These are phyloP conservation scores for Cephus nigrinus DNA, from an alignment of 2,888 invertebrate genomes.

Conservation along the genomic window DNA sequence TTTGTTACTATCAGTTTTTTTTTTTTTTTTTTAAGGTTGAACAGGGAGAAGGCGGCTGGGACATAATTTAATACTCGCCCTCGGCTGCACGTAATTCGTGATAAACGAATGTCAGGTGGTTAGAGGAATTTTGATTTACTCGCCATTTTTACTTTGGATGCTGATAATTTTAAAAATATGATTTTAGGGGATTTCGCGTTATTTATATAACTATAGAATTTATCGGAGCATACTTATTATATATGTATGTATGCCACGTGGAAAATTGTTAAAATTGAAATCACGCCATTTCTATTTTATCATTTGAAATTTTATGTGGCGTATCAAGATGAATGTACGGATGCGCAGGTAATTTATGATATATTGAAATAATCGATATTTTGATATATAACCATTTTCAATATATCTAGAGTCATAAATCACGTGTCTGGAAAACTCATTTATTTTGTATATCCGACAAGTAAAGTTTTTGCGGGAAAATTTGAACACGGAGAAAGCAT, in stretches of 20 bases:
- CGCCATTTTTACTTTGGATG: not conserved
- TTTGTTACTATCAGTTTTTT: not conserved
- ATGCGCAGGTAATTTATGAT: not conserved
- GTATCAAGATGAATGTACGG: not conserved
- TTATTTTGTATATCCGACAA: no score
- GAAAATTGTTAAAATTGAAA: not conserved
- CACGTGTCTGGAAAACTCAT: no score
- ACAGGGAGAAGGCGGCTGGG: not conserved
- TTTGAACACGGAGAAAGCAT: no score
- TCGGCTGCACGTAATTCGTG: not conserved
- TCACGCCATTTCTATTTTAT: no score
- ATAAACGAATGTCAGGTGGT: not conserved
- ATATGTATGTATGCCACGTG: no score
- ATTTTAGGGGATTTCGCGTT: not conserved
- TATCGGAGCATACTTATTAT: not conserved
- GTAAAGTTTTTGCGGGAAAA: no score
- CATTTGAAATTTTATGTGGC: no score
- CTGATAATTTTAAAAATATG: not conserved
- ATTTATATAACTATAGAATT: not conserved
- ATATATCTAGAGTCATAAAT: no score
- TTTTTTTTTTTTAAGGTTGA: no score
- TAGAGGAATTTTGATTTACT: not conserved
- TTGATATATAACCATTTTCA: no score
- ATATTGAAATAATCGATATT: no score
- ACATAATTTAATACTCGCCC: not conserved